These are phyloP conservation scores for Actinernus sp. DNA, from an alignment of 92 coral and sea anemone genomes.

Conservation along the genomic window DNA sequence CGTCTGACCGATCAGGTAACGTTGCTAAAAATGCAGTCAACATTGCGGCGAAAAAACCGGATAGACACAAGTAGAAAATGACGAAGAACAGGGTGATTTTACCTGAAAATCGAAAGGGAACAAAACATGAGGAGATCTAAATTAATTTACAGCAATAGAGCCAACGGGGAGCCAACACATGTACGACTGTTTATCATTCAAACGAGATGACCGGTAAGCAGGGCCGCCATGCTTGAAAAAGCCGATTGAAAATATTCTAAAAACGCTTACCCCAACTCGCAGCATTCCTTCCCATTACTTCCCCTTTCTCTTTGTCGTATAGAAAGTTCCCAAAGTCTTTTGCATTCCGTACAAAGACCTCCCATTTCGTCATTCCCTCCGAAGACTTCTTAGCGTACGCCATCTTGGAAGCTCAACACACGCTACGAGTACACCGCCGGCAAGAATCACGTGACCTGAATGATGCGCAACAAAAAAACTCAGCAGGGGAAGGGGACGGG, in stretches of 20 bases:
- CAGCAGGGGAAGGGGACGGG: no score
- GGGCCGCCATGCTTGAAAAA: constrained; percentile 21
- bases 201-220: constrained; percentile 25
- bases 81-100: constrained; percentile 90
- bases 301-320: constrained; percentile 79
- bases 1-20: constrained; percentile 77
- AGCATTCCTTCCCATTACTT: constrained; percentile 93
- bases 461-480: no score
- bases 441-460: no score
- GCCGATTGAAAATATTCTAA: background rate
- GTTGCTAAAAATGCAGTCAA: constrained; percentile 83
- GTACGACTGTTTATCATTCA: no score
- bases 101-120: constrained; percentile 50
- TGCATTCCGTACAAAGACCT: constrained; percentile 38
- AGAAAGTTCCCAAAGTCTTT: constrained; percentile 70
- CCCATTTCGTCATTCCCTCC: constrained; percentile 81
- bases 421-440: no score
- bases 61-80: constrained; percentile 89
- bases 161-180: no score
- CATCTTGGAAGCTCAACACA: constrained; percentile 88
- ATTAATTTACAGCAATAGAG: no score
- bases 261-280: constrained; percentile 91
- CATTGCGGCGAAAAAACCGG: constrained; percentile 97
- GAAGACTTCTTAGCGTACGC: constrained; percentile 90
- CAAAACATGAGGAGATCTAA: background rate